Evolutionary conservation across 1,140 invertebrate genomes (phyloP).

Genomic region (Neodiprion pinetum): DNA sequence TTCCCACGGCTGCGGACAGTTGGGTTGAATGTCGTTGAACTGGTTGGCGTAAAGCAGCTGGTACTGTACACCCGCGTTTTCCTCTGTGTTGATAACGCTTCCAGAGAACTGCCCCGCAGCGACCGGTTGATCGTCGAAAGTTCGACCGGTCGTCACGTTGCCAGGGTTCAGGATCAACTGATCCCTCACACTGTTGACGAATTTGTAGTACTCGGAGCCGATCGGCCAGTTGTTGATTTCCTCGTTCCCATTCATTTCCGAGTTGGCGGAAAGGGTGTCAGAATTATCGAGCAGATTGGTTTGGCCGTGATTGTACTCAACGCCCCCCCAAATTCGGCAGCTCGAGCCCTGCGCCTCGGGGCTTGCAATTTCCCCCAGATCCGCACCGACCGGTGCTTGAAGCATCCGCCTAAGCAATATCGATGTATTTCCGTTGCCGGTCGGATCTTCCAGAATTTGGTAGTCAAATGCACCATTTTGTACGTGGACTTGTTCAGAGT

Average conservation of each 20-base stretch:
- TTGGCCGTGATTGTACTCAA: constrained; percentile 22
- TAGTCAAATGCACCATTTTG: not conserved
- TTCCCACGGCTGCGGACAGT: not conserved
- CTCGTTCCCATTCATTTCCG: constrained; percentile 46
- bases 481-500: not conserved
- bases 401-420: constrained; percentile 55
- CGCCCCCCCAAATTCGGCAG: constrained; percentile 33
- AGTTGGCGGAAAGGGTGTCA: constrained; percentile 55
- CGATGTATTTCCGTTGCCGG: constrained; percentile 30
- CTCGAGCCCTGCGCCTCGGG: constrained; percentile 30
- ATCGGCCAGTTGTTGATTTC: constrained; percentile 24
- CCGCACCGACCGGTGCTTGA: constrained; percentile 54
- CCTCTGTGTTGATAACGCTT: not conserved
- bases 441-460: constrained; percentile 31
- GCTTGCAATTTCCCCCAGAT: constrained; percentile 50
- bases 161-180: constrained; percentile 22
- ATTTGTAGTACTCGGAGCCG: constrained; percentile 30
- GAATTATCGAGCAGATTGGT: constrained; percentile 47
- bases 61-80: not conserved
- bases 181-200: constrained; percentile 28
- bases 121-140: not conserved
- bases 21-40: not conserved
- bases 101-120: not conserved
- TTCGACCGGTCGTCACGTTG: not conserved
- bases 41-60: not conserved